phyloP scores from a whole-genome alignment of 2,797 vertebrate species.

The Cyprinodon diabolis region DNA sequence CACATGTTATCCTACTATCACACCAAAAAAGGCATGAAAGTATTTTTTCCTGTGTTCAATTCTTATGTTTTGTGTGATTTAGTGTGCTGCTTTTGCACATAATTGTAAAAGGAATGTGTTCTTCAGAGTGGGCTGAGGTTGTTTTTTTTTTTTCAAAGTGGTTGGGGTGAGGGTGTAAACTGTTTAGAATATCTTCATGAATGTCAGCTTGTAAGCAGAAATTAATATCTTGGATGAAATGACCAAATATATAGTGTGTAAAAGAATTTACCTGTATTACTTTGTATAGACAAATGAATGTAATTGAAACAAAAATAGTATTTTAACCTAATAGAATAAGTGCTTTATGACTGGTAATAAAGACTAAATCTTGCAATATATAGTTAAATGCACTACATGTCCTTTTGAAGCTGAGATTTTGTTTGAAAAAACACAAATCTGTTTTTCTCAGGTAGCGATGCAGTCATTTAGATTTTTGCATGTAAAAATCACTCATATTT shows the following conservation, averaged over 20 bases:
- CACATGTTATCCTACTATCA: conserved; percentile 42
- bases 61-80: conserved; percentile 29
- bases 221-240: conserved; percentile 52
- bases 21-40: conserved; percentile 43
- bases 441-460: conserved; percentile 7
- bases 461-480: conserved; percentile 14
- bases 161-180: conserved; percentile 29
- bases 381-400: conserved; percentile 22
- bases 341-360: conserved; percentile 22
- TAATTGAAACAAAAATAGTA: conserved; percentile 28
- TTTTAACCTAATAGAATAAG: conserved; percentile 21
- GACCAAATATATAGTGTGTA: conserved; percentile 73
- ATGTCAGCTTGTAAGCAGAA: conserved; percentile 31
- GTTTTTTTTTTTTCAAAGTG: conserved; percentile 37
- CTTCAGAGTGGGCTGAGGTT: conserved; percentile 62
- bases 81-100: conserved; percentile 59
- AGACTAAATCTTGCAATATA: conserved; percentile 5
- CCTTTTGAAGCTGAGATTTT: conserved; percentile 28
- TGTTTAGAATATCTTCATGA: conserved; percentile 33
- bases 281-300: conserved; percentile 25
- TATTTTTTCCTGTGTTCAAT: conserved; percentile 16
- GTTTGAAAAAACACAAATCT: conserved; percentile 13
- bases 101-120: conserved; percentile 12
- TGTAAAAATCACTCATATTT: conserved; percentile 12
- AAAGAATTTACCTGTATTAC: conserved; percentile 38